Conservation (phyloP, 2,797 vertebrate species). For the Oceanodroma leucorhoa region DNA sequence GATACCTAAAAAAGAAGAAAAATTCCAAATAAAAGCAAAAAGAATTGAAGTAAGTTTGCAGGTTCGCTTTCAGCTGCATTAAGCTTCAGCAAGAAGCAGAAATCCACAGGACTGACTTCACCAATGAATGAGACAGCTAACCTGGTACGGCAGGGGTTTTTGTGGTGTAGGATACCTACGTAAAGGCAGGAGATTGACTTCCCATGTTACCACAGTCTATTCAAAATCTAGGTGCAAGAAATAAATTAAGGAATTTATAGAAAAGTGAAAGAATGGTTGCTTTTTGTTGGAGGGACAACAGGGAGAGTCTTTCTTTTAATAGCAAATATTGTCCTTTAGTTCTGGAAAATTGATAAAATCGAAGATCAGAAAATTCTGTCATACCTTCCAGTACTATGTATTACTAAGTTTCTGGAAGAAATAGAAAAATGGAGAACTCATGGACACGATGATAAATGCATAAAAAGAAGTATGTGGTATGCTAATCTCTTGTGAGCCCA, state of each 20-base stretch:
- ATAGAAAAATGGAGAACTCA: neutral
- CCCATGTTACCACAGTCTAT: rapidly evolving
- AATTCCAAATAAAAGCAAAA: neutral
- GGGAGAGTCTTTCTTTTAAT: neutral
- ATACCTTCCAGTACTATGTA: neutral
- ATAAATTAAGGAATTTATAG: neutral
- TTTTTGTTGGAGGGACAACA: neutral
- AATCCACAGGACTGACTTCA: neutral
- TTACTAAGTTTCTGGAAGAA: neutral
- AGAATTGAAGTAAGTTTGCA: neutral
- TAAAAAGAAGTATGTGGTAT: neutral
- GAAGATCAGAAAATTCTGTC: neutral
- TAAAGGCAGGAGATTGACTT: neutral
- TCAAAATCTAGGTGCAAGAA: neutral
- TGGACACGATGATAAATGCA: neutral
- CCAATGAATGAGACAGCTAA: too few species aligned
- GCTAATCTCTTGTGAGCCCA: neutral
- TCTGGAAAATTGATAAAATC: neutral
- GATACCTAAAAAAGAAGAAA: neutral
- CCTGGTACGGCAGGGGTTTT: neutral
- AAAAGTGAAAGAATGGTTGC: neutral
- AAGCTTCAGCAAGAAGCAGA: neutral
- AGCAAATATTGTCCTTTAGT: neutral
- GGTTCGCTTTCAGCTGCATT: neutral
- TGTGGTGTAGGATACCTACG: rapidly evolving